Percentiles rank a stretch among this genome's conserved stretches.
Evolutionary conservation across 2,888 invertebrate species (phyloP).

Genomic region (Tupiocoris notatus): DNA sequence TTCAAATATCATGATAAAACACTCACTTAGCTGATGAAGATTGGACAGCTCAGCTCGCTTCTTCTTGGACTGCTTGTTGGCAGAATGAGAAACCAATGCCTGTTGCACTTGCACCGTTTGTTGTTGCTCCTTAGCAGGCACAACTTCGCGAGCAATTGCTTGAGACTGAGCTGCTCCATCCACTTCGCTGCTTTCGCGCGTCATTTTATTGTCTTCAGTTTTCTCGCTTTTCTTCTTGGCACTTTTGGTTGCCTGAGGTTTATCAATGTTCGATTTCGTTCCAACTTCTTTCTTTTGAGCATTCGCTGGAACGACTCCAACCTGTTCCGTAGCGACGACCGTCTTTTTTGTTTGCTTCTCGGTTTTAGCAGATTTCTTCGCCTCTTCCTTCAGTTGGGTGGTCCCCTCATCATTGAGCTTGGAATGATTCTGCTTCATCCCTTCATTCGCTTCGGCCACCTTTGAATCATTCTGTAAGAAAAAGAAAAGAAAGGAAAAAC

Average conservation of each 20-base stretch:
- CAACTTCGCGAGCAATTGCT: background rate
- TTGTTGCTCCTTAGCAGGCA: conserved; percentile 19
- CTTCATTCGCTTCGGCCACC: background rate
- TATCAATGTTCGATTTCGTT: background rate
- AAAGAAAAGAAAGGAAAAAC: background rate
- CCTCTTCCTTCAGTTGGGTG: background rate
- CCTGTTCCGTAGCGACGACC: background rate
- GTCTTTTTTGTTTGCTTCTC: conserved; percentile 15
- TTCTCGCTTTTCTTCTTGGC: conserved; percentile 27
- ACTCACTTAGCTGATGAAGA: conserved; percentile 60
- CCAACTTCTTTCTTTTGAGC: background rate
- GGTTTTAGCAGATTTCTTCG: conserved; percentile 1
- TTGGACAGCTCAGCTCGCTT: conserved; percentile 61
- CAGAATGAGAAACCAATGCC: too few species aligned
- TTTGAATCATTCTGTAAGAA: conserved; percentile 12
- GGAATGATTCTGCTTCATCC: background rate
- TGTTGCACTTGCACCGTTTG: conserved; percentile 25
- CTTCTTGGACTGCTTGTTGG: conserved; percentile 56
- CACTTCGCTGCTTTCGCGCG: background rate
- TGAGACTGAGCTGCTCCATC: background rate
- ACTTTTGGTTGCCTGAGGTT: background rate
- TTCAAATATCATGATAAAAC: background rate
- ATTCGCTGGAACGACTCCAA: background rate
- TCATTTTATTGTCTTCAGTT: background rate
- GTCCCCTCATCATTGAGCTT: background rate